A percentile compares a stretch with the other conserved stretches of the same genome.
phyloP scores from a whole-genome alignment of 2,888 invertebrate genomes.

The Ligdia adustata region DNA sequence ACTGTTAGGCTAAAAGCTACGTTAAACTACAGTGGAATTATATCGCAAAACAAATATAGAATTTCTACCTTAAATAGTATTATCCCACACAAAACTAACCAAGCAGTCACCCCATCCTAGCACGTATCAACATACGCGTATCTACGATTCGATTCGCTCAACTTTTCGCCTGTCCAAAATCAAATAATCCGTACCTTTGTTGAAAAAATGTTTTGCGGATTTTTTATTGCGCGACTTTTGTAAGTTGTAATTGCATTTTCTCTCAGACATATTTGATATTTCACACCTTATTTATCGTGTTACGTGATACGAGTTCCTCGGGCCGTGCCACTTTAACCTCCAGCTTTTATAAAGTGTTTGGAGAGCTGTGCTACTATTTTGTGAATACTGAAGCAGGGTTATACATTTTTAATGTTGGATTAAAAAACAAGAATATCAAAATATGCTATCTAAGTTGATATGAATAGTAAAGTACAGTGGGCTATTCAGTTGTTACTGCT shows the following conservation, averaged over 20 bases:
- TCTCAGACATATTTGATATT: constrained; percentile 39
- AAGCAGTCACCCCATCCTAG: constrained; percentile 8
- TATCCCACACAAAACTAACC: not conserved
- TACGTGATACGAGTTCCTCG: constrained; percentile 29
- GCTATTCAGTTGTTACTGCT: no score
- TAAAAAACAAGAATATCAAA: no score
- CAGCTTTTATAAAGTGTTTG: constrained; percentile 14
- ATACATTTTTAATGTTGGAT: no score
- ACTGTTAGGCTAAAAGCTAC: no score
- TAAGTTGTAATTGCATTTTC: constrained; percentile 40
- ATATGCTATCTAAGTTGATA: no score
- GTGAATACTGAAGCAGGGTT: no score
- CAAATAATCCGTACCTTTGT: constrained; percentile 38
- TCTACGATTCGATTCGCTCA: constrained; percentile 31
- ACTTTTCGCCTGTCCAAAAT: constrained; percentile 39
- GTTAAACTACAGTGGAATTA: no score
- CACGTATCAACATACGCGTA: constrained; percentile 13
- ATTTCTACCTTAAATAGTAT: no score
- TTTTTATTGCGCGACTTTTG: constrained; percentile 38
- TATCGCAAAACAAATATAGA: no score
- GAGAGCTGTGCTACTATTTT: not conserved
- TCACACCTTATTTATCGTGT: constrained; percentile 36
- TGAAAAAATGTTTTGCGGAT: constrained; percentile 35
- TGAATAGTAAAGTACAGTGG: no score
- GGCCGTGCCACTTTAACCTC: constrained; percentile 23